Evolutionary conservation across 2,797 vertebrate genomes (phyloP).

Genomic region (Echiichthys vipera): DNA sequence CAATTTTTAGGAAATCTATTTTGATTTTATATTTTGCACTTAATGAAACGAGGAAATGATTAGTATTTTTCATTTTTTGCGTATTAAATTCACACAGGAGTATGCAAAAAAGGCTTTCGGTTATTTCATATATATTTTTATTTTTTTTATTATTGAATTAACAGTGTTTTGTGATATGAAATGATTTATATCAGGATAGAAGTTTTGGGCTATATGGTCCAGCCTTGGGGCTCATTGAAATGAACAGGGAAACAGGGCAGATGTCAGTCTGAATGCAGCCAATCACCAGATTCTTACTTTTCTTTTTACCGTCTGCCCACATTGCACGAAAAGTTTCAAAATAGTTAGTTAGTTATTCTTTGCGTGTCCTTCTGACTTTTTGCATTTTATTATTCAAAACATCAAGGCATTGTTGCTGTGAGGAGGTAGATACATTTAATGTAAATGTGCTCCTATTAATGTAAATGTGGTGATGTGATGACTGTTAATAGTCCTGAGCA

Average conservation of each 20-base stretch:
- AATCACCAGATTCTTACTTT: slow-evolving; percentile 2
- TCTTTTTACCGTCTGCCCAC: slow-evolving; percentile 1
- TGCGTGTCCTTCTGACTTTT: too few species aligned
- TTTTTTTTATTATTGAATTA: too few species aligned
- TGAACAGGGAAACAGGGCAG: not conserved
- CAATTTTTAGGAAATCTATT: too few species aligned
- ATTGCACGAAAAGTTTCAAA: not conserved
- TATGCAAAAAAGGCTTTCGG: too few species aligned
- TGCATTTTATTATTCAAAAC: slow-evolving; percentile 43
- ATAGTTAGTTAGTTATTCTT: slow-evolving; percentile 5
- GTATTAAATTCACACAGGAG: too few species aligned
- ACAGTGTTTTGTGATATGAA: too few species aligned
- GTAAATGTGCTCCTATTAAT: slow-evolving; percentile 28
- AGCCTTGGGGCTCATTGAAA: not conserved
- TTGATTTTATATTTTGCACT: too few species aligned
- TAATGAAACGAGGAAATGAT: too few species aligned
- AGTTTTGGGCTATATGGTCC: too few species aligned
- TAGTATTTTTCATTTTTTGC: too few species aligned
- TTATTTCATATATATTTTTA: too few species aligned
- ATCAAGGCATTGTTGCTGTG: slow-evolving; percentile 28
- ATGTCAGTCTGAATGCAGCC: not conserved
- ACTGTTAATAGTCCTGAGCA: slow-evolving; percentile 55
- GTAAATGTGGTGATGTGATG: slow-evolving; percentile 47
- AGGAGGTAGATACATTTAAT: slow-evolving; percentile 43
- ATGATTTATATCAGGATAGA: too few species aligned